Conservation (phyloP, 2,113 vertebrate genomes). For the Tachysurus fulvidraco region DNA sequence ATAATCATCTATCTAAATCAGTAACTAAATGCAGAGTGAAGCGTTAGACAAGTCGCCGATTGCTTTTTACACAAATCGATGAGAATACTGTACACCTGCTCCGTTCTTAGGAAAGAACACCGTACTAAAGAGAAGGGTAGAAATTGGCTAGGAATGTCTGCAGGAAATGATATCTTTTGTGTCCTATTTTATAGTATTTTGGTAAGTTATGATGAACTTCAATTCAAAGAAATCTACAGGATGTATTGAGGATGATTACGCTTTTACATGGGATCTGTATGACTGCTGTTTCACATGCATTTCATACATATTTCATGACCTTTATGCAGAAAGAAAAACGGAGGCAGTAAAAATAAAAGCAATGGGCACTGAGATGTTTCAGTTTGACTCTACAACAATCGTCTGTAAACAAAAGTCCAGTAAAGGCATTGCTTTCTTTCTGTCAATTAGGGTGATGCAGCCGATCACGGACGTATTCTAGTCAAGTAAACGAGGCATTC, state of each 20-base stretch:
- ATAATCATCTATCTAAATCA: background rate
- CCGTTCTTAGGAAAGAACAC: no score
- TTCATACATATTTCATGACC: constrained; percentile 50
- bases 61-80: background rate
- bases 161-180: background rate
- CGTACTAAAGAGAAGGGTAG: background rate
- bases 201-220: background rate
- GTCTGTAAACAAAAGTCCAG: background rate
- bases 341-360: background rate
- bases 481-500: background rate
- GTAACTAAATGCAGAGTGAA: background rate
- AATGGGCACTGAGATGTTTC: background rate
- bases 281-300: constrained; percentile 30
- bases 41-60: background rate
- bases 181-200: background rate
- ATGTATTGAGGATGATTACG: background rate
- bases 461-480: background rate
- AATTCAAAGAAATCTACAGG: background rate
- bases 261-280: background rate
- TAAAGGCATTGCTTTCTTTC: background rate
- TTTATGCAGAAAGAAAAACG: background rate
- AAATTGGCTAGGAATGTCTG: background rate
- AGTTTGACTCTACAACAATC: background rate
- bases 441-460: background rate
- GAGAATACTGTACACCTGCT: constrained; percentile 3